Base-by-base conservation (phyloP, 2,797 vertebrate species). In the Epinephelus coioides region DNA sequence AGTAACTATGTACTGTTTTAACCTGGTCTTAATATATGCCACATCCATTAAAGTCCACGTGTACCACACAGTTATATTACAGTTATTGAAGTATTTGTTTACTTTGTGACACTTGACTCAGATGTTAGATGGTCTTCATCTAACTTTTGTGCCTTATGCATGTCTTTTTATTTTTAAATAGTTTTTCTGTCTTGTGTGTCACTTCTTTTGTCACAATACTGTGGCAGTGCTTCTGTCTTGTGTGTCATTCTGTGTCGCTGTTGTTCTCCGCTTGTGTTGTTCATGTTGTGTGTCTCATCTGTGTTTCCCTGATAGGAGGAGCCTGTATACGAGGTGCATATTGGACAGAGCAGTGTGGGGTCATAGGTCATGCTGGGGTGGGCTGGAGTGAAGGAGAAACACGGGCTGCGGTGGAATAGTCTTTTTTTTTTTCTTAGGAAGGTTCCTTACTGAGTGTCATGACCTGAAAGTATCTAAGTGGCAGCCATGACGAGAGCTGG, bases 281-380 rank as follows among this genome's bases (percentile, higher is more conserved):
- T 77, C 72, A 17, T 90, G 55, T 74, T 94, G 90, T 91, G 78
- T 91, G 80, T 94, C 69, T 94, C 69, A 76, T 78, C 80, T 94
- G 78, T 94, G 86, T 92, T 86, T 92, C 75, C 74, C 80, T 86
- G 79, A 92, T 94, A 96, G 96, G 95, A 96, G 90, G 95, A 95
- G 87, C 89, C 94, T 74, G 84, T 94, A 88, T 95, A 95, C 75
- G 94, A 96, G 96, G 96, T 96, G 95, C 92, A 81, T 94, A 72
- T 91, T 80, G 63, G 71, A 86, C 73, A 91, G 73, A 82, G 80
- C 76, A 87, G 49, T 86, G 74, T 83, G 78, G 79, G 90, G 83
- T 89, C 74, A 83, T 84, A 89, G 85, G 70, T 88, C 74, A 85
- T 66, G 38, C 18, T 53, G 1, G 81, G 68, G 51, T 62, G 74